phyloP scores from a whole-genome alignment of 2,888 invertebrate genomes.

The Athripsodes cinereus region DNA sequence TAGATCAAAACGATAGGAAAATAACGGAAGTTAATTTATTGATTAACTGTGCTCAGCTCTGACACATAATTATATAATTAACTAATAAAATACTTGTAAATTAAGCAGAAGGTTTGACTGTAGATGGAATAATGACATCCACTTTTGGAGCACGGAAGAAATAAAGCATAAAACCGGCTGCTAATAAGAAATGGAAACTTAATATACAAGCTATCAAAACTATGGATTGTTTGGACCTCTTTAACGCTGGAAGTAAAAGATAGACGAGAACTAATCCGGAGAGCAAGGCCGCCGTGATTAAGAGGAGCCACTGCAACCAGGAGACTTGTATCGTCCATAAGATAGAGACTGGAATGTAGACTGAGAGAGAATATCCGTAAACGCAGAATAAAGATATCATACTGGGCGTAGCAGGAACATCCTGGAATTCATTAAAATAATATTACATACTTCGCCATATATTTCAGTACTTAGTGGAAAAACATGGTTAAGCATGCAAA shows the following conservation, averaged over 20 bases:
- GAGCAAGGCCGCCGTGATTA: conserved; percentile 71
- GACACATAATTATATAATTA: too few species aligned
- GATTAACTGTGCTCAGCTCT: too few species aligned
- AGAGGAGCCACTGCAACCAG: conserved; percentile 84
- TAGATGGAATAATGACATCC: background rate
- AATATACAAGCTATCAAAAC: conserved; percentile 61
- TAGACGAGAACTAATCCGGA: conserved; percentile 83
- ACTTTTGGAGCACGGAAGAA: conserved; percentile 62
- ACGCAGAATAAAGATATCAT: conserved; percentile 86
- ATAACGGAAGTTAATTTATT: too few species aligned
- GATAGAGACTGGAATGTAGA: conserved; percentile 90
- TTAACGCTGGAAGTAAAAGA: conserved; percentile 71
- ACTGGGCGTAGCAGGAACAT: conserved; percentile 54
- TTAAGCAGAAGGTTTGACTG: background rate
- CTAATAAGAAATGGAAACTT: conserved; percentile 72
- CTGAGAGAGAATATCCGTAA: conserved; percentile 91
- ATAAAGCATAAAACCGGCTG: conserved; percentile 80
- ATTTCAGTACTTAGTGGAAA: too few species aligned
- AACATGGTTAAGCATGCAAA: too few species aligned
- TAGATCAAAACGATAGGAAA: too few species aligned
- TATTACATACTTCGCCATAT: too few species aligned
- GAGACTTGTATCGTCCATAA: conserved; percentile 82
- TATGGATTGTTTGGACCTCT: conserved; percentile 59
- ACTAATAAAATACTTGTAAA: too few species aligned
- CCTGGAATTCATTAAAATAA: conserved; percentile 31